These are phyloP conservation scores for Hafferia zeledoni DNA, from an alignment of 2,797 vertebrate species.

Conservation along the genomic window DNA sequence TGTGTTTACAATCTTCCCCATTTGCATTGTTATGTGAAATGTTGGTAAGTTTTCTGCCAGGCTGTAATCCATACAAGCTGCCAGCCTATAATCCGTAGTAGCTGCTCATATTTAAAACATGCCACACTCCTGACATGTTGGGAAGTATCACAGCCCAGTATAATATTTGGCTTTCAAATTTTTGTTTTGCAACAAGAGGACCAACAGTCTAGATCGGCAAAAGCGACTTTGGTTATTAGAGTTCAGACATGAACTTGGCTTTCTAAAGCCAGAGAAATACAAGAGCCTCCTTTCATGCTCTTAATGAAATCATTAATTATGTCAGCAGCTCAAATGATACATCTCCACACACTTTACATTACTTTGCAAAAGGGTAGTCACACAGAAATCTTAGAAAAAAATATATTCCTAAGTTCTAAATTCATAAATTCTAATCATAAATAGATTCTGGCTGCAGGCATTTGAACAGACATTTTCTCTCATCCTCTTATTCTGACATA, in stretches of 20 bases:
- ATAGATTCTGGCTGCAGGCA: neutral
- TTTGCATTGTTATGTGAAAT: constrained; percentile 45
- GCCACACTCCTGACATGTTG: constrained; percentile 42
- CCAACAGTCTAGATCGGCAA: constrained; percentile 64
- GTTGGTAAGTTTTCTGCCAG: constrained; percentile 13
- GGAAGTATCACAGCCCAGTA: constrained; percentile 67
- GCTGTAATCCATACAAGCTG: constrained; percentile 29
- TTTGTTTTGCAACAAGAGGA: constrained; percentile 69
- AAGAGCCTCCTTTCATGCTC: constrained; percentile 74
- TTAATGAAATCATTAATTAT: constrained; percentile 78
- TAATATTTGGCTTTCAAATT: constrained; percentile 73
- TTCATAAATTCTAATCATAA: neutral
- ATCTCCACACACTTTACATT: constrained; percentile 70
- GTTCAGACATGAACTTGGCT: constrained; percentile 65
- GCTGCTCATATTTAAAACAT: constrained; percentile 52
- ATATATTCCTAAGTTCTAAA: constrained; percentile 14
- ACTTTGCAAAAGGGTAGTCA: constrained; percentile 57
- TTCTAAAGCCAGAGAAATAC: constrained; percentile 63
- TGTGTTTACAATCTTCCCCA: neutral
- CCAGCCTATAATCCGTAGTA: constrained; percentile 31
- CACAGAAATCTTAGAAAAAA: constrained; percentile 30
- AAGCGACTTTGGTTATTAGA: constrained; percentile 62
- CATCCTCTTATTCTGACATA: neutral
- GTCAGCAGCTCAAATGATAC: constrained; percentile 70
- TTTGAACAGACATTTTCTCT: neutral